Evolutionary conservation across 2,888 invertebrate species (phyloP).

Genomic region (Parnassius apollo): DNA sequence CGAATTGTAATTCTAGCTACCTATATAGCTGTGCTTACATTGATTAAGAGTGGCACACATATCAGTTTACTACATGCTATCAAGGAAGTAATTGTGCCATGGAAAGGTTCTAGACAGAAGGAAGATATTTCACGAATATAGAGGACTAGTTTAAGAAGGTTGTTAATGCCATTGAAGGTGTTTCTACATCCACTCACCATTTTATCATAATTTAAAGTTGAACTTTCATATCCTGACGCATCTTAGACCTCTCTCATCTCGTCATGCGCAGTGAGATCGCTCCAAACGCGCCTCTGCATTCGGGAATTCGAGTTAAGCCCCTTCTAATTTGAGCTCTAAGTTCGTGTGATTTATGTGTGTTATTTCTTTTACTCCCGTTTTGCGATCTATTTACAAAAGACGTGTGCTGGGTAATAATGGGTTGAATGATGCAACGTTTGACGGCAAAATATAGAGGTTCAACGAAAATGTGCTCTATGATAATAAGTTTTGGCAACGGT

Average conservation of each 20-base stretch:
- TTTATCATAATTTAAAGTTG: conserved; percentile 31
- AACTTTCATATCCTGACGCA: conserved; percentile 49
- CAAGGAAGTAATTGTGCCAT: conserved; percentile 2
- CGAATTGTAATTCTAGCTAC: neutral
- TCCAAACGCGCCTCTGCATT: conserved; percentile 33
- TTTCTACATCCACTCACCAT: conserved; percentile 60
- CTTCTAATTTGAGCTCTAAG: conserved; percentile 19
- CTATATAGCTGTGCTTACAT: conserved; percentile 1
- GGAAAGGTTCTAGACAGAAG: conserved; percentile 9
- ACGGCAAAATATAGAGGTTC: neutral
- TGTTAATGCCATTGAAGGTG: conserved; percentile 13
- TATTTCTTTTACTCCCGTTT: neutral
- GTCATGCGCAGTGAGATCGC: conserved; percentile 55
- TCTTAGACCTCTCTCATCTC: conserved; percentile 31
- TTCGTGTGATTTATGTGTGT: conserved; percentile 1
- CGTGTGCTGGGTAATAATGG: neutral
- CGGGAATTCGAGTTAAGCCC: conserved; percentile 33
- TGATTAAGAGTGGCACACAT: neutral
- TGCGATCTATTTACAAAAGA: conserved; percentile 9
- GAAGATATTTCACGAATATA: conserved; percentile 2
- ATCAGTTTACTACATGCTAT: conserved; percentile 7
- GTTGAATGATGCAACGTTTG: neutral
- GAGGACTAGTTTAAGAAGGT: conserved; percentile 2
- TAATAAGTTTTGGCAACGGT: neutral
- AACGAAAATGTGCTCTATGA: neutral